A percentile compares a stretch with the other conserved stretches of the same genome.
These are phyloP conservation scores for Oreocharis arfaki DNA, from an alignment of 2,113 vertebrate genomes.

Conservation along the genomic window DNA sequence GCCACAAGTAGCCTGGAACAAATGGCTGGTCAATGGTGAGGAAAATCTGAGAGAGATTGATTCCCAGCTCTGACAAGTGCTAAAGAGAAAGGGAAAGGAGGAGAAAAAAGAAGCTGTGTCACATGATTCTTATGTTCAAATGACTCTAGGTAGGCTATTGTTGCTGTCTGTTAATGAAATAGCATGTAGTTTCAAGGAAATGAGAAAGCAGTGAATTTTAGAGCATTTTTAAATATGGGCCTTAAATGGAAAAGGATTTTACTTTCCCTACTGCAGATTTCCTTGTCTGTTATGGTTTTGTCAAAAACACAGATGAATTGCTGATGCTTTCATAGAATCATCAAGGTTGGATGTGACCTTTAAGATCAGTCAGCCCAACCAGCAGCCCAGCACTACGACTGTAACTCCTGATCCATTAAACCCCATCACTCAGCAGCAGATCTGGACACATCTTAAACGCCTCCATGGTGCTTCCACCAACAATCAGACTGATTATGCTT, in stretches of 20 bases:
- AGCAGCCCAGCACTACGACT: not conserved
- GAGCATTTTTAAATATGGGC: fast-evolving
- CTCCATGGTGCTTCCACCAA: not conserved
- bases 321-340: not conserved
- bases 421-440: not conserved
- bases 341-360: not conserved
- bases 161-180: not conserved
- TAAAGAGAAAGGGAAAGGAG: not conserved
- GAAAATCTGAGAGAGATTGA: not conserved
- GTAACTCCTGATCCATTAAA: not conserved
- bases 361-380: not conserved
- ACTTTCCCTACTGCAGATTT: not conserved
- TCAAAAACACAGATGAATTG: not conserved
- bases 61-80: not conserved
- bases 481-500: not conserved
- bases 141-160: not conserved
- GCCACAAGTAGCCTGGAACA: not conserved
- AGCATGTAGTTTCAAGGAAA: not conserved
- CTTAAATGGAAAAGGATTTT: not conserved
- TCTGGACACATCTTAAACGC: not conserved
- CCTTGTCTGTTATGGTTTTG: not conserved
- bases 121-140: not conserved
- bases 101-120: not conserved
- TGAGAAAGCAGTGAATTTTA: not conserved
- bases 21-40: not conserved